Base-by-base conservation (phyloP, 2,797 vertebrate genomes). In the Ambastaia sidthimunki region DNA sequence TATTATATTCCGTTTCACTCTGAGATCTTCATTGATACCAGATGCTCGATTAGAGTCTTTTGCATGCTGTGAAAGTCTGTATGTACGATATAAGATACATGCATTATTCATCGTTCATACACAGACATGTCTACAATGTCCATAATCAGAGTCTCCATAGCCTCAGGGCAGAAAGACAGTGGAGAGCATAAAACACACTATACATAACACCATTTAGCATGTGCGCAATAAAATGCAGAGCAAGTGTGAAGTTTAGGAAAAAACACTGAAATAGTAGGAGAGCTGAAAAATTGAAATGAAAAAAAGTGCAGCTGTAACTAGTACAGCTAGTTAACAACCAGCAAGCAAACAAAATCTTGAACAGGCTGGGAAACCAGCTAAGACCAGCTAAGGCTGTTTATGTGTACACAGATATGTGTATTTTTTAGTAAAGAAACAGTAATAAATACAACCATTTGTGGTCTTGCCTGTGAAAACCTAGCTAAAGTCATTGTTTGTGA, bases 101-200 rank as follows among this genome's bases (percentile, higher is more conserved):
- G 41, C 15, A 55, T 66, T 72, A 71, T 79, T 55, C 23, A 73
- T 80, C 23, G 34, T 48, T 73, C 21, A 57, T 48, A 10, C 52
- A 54, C n/a, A 66, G 55, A 55, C 13, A 76, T 83, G 80, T 75
- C 52, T 65, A 74, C 52, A 37, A 78, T 34, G 19, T 60, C 4
- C 28, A 37, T 76, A 82, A 73, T 67, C 54, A 55, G 23, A 21
- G 9, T 69, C 69, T 52, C 28, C 34, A 41, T 19, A 69, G 50
- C 60, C 55, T 54, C 47, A n/a, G 80, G 57, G 57, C 55, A 57
- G 23, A 50, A 48, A 76, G 47, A 41, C 25, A 74, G 59, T 21
- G 18, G 63, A 76, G 44, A 57, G 60, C 70, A 70, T 31, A 11
- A 52, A 72, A 41, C 34, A 71, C 48, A 7, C 59, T 10, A 28